Evolutionary conservation across 2,113 vertebrate genomes (phyloP).

Genomic region (Aegithalos caudatus): DNA sequence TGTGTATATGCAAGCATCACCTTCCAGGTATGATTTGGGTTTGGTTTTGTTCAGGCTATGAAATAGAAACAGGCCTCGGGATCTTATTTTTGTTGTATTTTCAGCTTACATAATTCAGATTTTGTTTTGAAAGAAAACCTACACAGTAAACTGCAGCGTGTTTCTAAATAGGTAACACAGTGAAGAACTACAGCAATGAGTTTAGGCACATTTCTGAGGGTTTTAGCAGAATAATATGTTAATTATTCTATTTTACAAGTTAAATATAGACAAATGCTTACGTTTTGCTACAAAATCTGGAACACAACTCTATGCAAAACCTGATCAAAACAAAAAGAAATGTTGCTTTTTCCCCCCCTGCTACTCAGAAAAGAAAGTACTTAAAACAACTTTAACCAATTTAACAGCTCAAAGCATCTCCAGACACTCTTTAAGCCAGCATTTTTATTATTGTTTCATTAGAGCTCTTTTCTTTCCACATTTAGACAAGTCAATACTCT

Average conservation of each 20-base stretch:
- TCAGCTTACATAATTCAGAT: not conserved
- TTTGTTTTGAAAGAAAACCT: not conserved
- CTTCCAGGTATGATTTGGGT: not conserved
- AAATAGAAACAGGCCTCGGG: not conserved
- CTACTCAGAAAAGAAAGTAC: not conserved
- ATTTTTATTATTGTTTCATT: not conserved
- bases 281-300: not conserved
- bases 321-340: not conserved
- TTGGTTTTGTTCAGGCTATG: not conserved
- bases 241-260: not conserved
- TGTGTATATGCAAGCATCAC: not conserved
- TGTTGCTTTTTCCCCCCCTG: accelerated
- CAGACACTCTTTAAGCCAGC: accelerated
- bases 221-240: not conserved
- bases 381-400: not conserved
- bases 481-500: accelerated
- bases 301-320: not conserved
- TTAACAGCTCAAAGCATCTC: not conserved
- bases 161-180: not conserved
- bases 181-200: accelerated
- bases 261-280: not conserved
- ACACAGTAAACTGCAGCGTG: not conserved
- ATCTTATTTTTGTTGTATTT: not conserved
- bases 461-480: not conserved
- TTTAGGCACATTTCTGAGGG: not conserved